A percentile compares a stretch with the other conserved stretches of the same genome.
Evolutionary conservation across 2,797 vertebrate genomes (phyloP).

Genomic region (Echeneis naucrates): DNA sequence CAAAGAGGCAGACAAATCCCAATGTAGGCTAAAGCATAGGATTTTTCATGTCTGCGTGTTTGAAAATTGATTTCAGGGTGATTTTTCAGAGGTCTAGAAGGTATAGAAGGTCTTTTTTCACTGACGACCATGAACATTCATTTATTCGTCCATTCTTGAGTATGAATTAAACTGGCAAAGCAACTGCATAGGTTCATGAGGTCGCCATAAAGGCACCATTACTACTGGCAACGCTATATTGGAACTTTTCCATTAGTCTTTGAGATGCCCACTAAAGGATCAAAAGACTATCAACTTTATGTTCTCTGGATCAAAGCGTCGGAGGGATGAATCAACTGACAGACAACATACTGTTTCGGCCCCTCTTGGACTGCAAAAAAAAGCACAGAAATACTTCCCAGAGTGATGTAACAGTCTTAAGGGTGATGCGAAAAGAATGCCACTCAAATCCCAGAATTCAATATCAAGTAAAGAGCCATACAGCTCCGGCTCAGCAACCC

Average conservation of each 20-base stretch:
- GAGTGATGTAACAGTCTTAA: conserved; percentile 44
- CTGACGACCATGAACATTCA: neutral
- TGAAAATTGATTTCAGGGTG: neutral
- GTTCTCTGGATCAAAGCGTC: conserved; percentile 28
- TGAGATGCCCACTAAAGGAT: neutral
- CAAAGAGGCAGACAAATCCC: neutral
- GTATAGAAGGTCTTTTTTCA: neutral
- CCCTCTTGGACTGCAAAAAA: conserved; percentile 6
- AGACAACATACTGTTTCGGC: conserved; percentile 5
- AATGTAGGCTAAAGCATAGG: neutral
- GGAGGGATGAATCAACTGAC: conserved; percentile 10
- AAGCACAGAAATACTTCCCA: conserved; percentile 21
- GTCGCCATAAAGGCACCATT: neutral
- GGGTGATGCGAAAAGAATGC: conserved; percentile 47
- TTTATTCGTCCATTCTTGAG: neutral
- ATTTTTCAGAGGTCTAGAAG: neutral
- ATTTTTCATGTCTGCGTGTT: neutral
- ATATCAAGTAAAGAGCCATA: conserved; percentile 30
- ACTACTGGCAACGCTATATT: neutral
- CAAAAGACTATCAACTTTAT: neutral
- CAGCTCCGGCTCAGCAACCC: conserved; percentile 50
- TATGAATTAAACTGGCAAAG: neutral
- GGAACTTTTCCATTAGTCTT: neutral
- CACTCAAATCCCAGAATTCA: conserved; percentile 38
- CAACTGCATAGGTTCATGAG: neutral